These are phyloP conservation scores for Aythya baeri DNA, from an alignment of 2,113 vertebrate genomes.

Conservation along the genomic window DNA sequence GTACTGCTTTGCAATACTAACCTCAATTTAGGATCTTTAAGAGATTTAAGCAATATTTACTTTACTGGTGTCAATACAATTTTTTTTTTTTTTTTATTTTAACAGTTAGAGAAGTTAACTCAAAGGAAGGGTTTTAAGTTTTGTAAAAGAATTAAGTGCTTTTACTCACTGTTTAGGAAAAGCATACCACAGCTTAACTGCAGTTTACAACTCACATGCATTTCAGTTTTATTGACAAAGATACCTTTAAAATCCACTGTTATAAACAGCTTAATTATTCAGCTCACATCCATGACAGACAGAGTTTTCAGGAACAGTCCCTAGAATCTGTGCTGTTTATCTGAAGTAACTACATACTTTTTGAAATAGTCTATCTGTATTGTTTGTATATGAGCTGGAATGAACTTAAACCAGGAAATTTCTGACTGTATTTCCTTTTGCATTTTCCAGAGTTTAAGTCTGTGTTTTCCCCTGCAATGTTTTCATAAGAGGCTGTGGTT, in stretches of 20 bases:
- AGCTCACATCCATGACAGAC: background rate
- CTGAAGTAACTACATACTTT: background rate
- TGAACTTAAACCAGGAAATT: background rate
- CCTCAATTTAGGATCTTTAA: background rate
- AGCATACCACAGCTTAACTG: background rate
- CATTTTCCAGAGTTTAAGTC: background rate
- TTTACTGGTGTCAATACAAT: background rate
- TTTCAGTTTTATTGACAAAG: constrained; percentile 14
- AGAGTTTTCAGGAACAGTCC: background rate
- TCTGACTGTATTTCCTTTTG: constrained; percentile 17
- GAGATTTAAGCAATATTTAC: background rate
- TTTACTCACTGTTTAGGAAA: constrained; percentile 1
- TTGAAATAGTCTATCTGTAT: background rate
- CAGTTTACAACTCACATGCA: background rate
- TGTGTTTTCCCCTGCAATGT: background rate
- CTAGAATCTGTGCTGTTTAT: background rate
- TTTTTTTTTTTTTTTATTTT: background rate
- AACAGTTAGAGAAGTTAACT: background rate
- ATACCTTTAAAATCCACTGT: background rate
- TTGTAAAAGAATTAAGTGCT: background rate
- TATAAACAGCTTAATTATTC: background rate
- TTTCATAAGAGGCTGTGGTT: background rate
- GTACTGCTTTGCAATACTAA: background rate
- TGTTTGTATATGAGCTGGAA: background rate
- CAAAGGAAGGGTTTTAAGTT: background rate